Conservation (phyloP, 1,140 invertebrate genomes). For the Panonychus citri region DNA sequence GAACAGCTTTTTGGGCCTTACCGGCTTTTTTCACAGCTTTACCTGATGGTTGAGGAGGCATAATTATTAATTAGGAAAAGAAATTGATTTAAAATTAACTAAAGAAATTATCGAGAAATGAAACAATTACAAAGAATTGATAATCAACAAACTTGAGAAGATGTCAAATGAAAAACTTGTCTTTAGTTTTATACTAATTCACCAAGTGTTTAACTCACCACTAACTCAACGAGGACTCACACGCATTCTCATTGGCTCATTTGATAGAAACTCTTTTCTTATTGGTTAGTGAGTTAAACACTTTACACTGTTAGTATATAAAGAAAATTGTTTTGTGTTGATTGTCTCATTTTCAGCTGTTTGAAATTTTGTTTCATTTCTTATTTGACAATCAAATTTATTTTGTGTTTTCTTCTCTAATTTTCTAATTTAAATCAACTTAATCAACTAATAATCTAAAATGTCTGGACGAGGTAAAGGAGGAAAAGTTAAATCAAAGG, state of each 20-base stretch:
- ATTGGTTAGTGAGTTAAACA: background rate
- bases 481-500: slow-evolving; percentile 30
- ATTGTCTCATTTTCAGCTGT: background rate
- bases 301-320: background rate
- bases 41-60: slow-evolving; percentile 24
- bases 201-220: background rate
- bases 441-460: slow-evolving; percentile 5
- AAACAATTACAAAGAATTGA: background rate
- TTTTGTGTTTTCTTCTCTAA: background rate
- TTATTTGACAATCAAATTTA: too few species aligned
- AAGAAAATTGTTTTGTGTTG: too few species aligned
- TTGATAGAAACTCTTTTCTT: too few species aligned
- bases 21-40: slow-evolving; percentile 28
- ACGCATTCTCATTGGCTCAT: background rate
- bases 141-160: background rate
- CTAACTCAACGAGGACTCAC: background rate
- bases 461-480: slow-evolving; percentile 28
- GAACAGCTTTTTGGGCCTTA: slow-evolving; percentile 24
- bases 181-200: background rate
- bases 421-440: background rate
- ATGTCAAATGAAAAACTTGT: background rate
- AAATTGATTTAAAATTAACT: background rate
- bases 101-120: background rate
- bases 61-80: slow-evolving; percentile 9
- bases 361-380: background rate